Evolutionary conservation across 2,888 invertebrate genomes (phyloP), one percentile per base, ranked within the genome.

Genomic region (Melitaea athalia): DNA sequence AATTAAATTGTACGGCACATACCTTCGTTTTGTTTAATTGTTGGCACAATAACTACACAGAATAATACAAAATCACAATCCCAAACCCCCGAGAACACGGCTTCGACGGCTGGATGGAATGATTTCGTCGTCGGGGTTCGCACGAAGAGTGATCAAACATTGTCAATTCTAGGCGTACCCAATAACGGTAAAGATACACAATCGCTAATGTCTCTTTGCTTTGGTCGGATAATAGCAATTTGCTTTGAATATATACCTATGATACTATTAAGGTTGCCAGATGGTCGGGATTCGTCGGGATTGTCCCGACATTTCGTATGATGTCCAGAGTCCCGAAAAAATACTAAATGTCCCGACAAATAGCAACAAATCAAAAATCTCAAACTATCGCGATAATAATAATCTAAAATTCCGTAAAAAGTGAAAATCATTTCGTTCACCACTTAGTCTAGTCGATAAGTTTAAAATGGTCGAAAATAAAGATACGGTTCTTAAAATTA

Each of bases 51-150:
- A 84, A 87, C 87, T 88, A 83, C 84, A 82, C 84, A 86, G 84
- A 86, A 89, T 89, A 87, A 85, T 86, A 85, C 82, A 89, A 87
- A 88, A 90, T 88, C 89, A 88, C 89, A 87, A 89, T 89, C 85
- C 88, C 86, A 91, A 91, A 88, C 91, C 92, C 91, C 91, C 88
- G 87, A 91, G 90, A 91, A 91, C 88, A 87, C 91, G 87, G 90
- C 92, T 91, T 90, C 92, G 91, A 92, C 91, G 92, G 91, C 92
- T 92, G 92, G 92, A 92, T 92, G 92, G 92, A 92, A 92, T 92
- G 91, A 91, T 91, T 92, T 92, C 88, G 91, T 91, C 92, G 91
- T 89, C 91, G 91, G 82, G 82, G 82, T 82, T 82, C 82, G 77
- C 92, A 92, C 89, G 89, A 86, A 88, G 87, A 86, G 85, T 84